Percentiles rank a stretch among this genome's conserved stretches.
phyloP scores from a whole-genome alignment of 2,888 invertebrate species.

The Hirtodrosophila confusa region DNA sequence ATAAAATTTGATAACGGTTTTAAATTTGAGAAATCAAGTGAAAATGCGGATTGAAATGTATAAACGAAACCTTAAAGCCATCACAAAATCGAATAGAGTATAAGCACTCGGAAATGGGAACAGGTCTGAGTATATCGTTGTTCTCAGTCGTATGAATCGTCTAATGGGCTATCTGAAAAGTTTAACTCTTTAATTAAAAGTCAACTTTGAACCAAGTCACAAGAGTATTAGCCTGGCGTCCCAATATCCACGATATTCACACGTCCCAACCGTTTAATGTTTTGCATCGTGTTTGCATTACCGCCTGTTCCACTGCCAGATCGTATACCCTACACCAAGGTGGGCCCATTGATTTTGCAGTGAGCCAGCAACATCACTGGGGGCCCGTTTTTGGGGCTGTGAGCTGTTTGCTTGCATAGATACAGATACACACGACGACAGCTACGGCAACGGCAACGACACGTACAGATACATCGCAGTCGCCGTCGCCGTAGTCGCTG shows the following conservation, averaged over 20 bases:
- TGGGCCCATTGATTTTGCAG: constrained; percentile 47
- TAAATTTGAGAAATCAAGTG: too few species aligned
- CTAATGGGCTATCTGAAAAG: background rate
- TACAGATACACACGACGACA: constrained; percentile 43
- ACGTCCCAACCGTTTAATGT: constrained; percentile 25
- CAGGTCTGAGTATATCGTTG: too few species aligned
- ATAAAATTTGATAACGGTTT: too few species aligned
- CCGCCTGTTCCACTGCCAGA: constrained; percentile 44
- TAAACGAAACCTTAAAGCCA: too few species aligned
- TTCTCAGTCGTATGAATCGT: too few species aligned
- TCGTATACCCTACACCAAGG: constrained; percentile 40
- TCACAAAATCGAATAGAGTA: too few species aligned
- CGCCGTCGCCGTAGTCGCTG: constrained; percentile 36
- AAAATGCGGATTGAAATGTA: too few species aligned
- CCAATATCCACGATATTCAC: constrained; percentile 26
- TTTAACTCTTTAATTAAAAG: background rate
- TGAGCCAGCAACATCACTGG: constrained; percentile 27
- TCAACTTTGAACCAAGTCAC: constrained; percentile 2
- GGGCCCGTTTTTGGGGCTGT: constrained; percentile 39
- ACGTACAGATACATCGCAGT: constrained; percentile 51
- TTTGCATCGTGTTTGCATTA: constrained; percentile 30
- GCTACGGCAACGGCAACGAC: constrained; percentile 18
- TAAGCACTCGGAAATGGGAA: too few species aligned
- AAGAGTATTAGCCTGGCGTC: constrained; percentile 5
- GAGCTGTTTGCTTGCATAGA: constrained; percentile 58